phyloP scores from a whole-genome alignment of 2,888 invertebrate species.

The Formica aserva region DNA sequence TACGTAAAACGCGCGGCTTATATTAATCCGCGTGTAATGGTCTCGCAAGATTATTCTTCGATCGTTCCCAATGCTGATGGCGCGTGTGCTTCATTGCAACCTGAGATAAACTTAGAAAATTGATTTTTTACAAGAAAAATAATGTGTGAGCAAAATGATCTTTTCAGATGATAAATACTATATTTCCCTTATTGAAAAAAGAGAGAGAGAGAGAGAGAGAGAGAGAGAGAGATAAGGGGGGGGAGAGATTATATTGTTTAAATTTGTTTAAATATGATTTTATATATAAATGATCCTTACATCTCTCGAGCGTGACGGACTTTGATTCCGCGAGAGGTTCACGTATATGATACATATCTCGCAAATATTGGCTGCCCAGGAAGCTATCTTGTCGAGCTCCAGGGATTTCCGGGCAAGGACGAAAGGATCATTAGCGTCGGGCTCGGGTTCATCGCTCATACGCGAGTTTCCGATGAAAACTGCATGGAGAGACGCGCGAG shows the following conservation, averaged over 20 bases:
- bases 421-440: slow-evolving; percentile 68
- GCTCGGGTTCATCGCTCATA: slow-evolving; percentile 65
- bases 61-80: slow-evolving; percentile 43
- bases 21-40: slow-evolving; percentile 49
- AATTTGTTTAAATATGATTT: neutral
- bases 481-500: slow-evolving; percentile 57
- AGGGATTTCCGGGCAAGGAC: slow-evolving; percentile 56
- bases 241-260: neutral
- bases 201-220: neutral
- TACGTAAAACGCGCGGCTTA: slow-evolving; percentile 48
- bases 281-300: neutral
- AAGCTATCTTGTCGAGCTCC: slow-evolving; percentile 46
- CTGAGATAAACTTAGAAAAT: neutral
- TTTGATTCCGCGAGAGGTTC: neutral
- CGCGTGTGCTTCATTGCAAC: slow-evolving; percentile 26
- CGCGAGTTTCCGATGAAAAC: slow-evolving; percentile 68
- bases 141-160: neutral
- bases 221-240: neutral
- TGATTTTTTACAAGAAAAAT: neutral
- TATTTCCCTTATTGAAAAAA: neutral
- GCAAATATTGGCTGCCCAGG: slow-evolving; percentile 2
- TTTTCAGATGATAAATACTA: neutral
- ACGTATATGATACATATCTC: slow-evolving; percentile 1
- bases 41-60: slow-evolving; percentile 45
- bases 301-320: neutral